Evolutionary conservation across 2,797 vertebrate genomes (phyloP), one percentile per base, ranked within the genome.

Genomic region (Sebastes taczanowskii): DNA sequence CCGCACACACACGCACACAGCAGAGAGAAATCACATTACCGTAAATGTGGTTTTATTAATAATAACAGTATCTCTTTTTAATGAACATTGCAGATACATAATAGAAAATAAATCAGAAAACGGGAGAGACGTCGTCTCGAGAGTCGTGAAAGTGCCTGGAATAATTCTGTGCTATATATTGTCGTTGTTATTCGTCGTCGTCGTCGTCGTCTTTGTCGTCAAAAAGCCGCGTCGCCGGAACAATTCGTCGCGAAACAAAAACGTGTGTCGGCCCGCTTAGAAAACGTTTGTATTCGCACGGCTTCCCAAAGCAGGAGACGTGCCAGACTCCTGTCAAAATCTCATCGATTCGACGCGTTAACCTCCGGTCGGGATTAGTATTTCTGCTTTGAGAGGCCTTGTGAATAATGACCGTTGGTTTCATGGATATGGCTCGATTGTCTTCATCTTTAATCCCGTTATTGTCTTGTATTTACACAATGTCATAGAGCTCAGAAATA

Each of bases 111-210:
- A 94, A 92, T 91, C 86, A 89, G 92, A 94, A 53, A 95, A 95
- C 91, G 87, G 91, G 88, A 92, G 91, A 93, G 92, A 94, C 90
- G 90, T 92, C 52, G 94, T 96, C 96, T 96, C 96, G 94, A 89
- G 95, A 97, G 96, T 97, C 91, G 96, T 97, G 97, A 97, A 97
- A 97, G 96, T 97, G 97, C 97, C 97, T 96, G 96, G 96, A 93
- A 95, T 95, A 91, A 89, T 90, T 95, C 94, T 96, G 95, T 96
- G 95, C 95, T 95, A 91, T 96, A 92, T 95, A 93, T 93, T 85
- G 86, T 94, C 86, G 82, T 87, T 87, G 78, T 91, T 91, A 79
- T 86, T 90, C 61, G 59, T 90, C 74, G 23, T 23, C 23, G 23
- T 23, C 70, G 14, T 77, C 70, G 18, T 77, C 84, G 23, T 71